phyloP scores from a whole-genome alignment of 1,140 invertebrate genomes.

The Agrilus planipennis region DNA sequence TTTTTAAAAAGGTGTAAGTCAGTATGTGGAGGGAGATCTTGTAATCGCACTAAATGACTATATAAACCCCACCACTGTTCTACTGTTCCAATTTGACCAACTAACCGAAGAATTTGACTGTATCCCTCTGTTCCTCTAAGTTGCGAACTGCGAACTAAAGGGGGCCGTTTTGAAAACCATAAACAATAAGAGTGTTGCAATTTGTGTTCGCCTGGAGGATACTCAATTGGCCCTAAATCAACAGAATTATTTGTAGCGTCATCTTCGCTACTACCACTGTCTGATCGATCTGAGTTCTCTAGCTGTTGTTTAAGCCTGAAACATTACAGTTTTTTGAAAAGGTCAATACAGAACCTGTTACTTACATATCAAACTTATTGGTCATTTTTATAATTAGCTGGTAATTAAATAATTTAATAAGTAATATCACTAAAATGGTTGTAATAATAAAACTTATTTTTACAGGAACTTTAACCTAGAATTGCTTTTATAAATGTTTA shows the following conservation, averaged over 20 bases:
- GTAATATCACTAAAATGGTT: too few relatives aligned
- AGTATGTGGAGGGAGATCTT: conserved; percentile 77
- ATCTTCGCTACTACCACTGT: conserved; percentile 42
- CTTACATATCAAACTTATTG: conserved; percentile 55
- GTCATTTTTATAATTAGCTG: too few relatives aligned
- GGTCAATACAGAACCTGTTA: too few relatives aligned
- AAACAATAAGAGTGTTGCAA: conserved; percentile 82
- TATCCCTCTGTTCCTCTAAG: conserved; percentile 27
- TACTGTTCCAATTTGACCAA: conserved; percentile 79
- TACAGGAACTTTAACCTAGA: too few relatives aligned
- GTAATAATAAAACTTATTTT: too few relatives aligned
- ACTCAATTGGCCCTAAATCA: conserved; percentile 44
- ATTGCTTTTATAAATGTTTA: too few relatives aligned
- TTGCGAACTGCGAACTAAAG: conserved; percentile 24
- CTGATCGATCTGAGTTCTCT: conserved; percentile 35
- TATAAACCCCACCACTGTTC: conserved; percentile 97
- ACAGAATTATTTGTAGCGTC: conserved; percentile 32
- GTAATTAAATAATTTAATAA: too few relatives aligned
- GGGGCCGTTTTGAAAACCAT: conserved; percentile 70
- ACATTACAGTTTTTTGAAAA: too few relatives aligned
- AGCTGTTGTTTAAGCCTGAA: conserved; percentile 43
- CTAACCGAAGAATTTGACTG: conserved; percentile 58
- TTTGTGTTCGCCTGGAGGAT: conserved; percentile 68
- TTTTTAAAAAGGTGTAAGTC: conserved; percentile 98
- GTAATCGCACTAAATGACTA: conserved; percentile 78